These are phyloP conservation scores for Eupelmus urozonus DNA, from an alignment of 2,888 invertebrate species.

Conservation along the genomic window DNA sequence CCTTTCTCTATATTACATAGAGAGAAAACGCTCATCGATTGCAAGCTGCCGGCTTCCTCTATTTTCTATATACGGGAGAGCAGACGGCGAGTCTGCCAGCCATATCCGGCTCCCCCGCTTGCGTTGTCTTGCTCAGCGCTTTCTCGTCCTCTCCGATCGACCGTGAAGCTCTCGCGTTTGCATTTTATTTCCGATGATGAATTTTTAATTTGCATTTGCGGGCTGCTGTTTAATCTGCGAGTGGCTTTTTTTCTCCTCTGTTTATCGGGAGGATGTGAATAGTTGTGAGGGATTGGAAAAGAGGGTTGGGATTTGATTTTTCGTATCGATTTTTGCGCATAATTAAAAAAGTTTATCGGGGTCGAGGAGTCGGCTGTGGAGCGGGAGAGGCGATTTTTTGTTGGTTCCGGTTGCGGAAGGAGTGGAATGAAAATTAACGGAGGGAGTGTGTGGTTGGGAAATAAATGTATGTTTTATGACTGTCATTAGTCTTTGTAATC, in stretches of 20 bases:
- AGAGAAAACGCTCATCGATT: constrained; percentile 46
- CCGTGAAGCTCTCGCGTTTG: constrained; percentile 29
- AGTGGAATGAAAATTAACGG: too few species aligned
- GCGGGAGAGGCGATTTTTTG: too few species aligned
- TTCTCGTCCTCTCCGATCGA: constrained; percentile 42
- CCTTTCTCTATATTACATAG: constrained; percentile 34
- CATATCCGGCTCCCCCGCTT: constrained; percentile 9
- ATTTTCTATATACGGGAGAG: constrained; percentile 14
- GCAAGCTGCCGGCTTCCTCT: not conserved
- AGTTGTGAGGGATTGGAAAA: not conserved
- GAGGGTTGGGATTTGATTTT: not conserved
- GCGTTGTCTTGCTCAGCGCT: constrained; percentile 50
- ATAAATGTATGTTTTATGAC: too few species aligned
- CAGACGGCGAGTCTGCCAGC: too few species aligned
- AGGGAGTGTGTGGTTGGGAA: too few species aligned
- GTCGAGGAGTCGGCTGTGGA: too few species aligned
- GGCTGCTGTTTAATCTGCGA: too few species aligned
- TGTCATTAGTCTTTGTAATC: too few species aligned
- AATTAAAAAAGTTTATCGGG: constrained; percentile 2
- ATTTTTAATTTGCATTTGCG: constrained; percentile 55
- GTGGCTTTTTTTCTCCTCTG: too few species aligned
- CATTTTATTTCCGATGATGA: constrained; percentile 60
- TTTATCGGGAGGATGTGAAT: too few species aligned
- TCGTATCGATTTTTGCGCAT: not conserved
- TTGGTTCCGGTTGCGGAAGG: too few species aligned